phyloP scores from a whole-genome alignment of 2,888 invertebrate species.

The Automeris io region DNA sequence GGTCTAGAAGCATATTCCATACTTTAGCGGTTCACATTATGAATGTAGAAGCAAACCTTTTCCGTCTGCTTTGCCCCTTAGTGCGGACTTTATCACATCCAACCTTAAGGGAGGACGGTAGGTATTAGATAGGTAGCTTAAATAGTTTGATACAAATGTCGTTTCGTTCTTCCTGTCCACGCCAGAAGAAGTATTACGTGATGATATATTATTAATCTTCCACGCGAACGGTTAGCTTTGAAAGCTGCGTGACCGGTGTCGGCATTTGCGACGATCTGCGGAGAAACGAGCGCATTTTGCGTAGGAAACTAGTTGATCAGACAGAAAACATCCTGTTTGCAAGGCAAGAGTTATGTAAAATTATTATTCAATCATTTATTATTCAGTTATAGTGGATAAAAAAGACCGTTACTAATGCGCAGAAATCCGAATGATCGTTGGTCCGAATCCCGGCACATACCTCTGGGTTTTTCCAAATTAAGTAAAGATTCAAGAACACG shows the following conservation, averaged over 20 bases:
- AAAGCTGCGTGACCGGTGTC: neutral
- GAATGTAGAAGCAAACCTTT: too few relatives aligned
- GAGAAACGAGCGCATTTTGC: neutral
- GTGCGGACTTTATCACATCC: too few relatives aligned
- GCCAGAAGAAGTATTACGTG: too few relatives aligned
- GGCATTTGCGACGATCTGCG: neutral
- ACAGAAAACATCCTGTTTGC: neutral
- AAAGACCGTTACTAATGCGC: too few relatives aligned
- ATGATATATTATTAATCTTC: neutral
- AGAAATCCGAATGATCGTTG: too few relatives aligned
- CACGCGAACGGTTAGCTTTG: neutral
- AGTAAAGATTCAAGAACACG: neutral
- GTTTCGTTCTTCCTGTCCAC: too few relatives aligned
- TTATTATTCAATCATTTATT: neutral
- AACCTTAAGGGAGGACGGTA: too few relatives aligned
- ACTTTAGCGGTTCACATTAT: too few relatives aligned
- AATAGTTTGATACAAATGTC: too few relatives aligned
- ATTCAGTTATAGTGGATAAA: neutral
- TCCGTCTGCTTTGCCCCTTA: too few relatives aligned
- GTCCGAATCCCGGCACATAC: neutral
- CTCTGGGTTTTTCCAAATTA: neutral
- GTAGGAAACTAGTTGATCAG: neutral
- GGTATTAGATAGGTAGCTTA: neutral
- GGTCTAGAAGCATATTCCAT: too few relatives aligned
- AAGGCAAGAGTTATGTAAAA: neutral